A percentile compares a stretch with the other conserved stretches of the same genome.
Conservation (phyloP, 2,888 invertebrate genomes). For the Camponotus fellah region DNA sequence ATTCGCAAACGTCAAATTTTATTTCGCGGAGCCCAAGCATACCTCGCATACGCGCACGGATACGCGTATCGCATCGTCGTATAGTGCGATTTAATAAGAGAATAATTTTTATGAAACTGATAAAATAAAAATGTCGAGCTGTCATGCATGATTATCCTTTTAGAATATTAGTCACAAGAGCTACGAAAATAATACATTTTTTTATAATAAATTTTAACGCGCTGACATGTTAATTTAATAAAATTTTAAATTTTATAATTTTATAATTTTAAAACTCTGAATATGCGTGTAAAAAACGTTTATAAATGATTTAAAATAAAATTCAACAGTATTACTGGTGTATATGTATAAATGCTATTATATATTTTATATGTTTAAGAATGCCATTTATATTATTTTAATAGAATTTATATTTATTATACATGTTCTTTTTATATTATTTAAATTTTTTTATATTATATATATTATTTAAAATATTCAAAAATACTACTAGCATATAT, state of each 20-base stretch:
- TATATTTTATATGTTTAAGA: no score
- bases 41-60: neutral
- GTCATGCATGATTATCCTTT: neutral
- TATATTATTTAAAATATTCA: neutral
- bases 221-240: neutral
- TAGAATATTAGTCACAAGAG: neutral
- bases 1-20: conserved; percentile 15
- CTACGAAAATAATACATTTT: neutral
- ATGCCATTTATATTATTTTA: no score
- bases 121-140: neutral
- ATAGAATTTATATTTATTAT: no score
- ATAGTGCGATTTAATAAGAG: neutral
- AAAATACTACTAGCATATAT: neutral
- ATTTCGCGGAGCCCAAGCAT: conserved; percentile 24
- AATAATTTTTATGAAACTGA: conserved; percentile 12
- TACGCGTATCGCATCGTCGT: neutral
- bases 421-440: no score
- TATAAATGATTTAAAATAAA: neutral
- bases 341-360: no score
- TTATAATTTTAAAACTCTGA: neutral
- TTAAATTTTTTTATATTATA: no score
- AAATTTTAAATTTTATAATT: neutral
- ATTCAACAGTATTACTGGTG: no score
- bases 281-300: neutral
- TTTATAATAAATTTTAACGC: neutral